phyloP scores from a whole-genome alignment of 2,888 invertebrate genomes.

The Dolichopus griseipennis region DNA sequence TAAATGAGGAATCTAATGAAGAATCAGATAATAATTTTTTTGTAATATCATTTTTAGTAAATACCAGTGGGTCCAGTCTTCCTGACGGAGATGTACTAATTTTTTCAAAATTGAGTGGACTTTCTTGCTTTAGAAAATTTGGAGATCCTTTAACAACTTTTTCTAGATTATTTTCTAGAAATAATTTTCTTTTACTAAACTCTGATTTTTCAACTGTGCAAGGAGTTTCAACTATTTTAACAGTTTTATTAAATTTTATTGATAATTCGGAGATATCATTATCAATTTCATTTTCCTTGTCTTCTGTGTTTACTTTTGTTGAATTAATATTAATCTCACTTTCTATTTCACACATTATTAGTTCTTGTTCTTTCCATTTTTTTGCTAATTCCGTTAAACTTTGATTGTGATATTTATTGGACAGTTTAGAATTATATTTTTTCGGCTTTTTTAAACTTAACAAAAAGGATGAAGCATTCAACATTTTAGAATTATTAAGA shows the following conservation, averaged over 20 bases:
- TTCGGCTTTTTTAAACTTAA: constrained; percentile 33
- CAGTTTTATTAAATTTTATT: neutral
- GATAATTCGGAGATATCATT: constrained; percentile 11
- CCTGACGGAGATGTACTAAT: constrained; percentile 40
- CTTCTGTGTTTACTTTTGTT: too few relatives aligned
- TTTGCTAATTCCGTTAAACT: constrained; percentile 28
- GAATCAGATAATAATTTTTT: constrained; percentile 20
- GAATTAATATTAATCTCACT: constrained; percentile 15
- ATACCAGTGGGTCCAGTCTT: constrained; percentile 35
- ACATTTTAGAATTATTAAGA: constrained; percentile 31
- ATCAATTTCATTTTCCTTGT: too few relatives aligned
- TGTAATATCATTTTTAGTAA: constrained; percentile 23
- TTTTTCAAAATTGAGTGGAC: constrained; percentile 33
- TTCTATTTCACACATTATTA: constrained; percentile 27
- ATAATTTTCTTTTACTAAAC: neutral
- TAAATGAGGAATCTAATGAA: constrained; percentile 14
- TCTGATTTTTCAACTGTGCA: neutral
- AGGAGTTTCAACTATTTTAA: neutral
- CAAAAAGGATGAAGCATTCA: constrained; percentile 34
- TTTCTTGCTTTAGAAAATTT: constrained; percentile 24
- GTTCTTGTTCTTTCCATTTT: constrained; percentile 35
- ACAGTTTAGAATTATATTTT: constrained; percentile 13
- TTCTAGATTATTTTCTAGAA: neutral
- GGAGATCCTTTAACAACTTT: neutral
- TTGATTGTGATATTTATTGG: constrained; percentile 15